Conservation (phyloP, 2,888 invertebrate genomes). For the Macrosiphum euphorbiae region DNA sequence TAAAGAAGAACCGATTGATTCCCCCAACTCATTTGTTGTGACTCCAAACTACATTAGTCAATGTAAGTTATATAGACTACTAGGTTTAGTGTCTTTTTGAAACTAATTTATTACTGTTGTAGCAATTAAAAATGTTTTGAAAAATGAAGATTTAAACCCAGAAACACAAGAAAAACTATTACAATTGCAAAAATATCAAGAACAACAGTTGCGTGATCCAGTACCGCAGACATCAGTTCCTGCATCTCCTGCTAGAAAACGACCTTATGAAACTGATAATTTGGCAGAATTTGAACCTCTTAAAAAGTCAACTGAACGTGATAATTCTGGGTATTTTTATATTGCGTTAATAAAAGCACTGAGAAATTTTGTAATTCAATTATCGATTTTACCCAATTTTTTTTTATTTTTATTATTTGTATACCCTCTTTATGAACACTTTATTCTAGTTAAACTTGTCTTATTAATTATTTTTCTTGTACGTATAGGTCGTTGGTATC, state of each 20-base stretch:
- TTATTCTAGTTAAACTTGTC: not conserved
- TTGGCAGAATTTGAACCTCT: constrained; percentile 44
- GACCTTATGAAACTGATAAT: not conserved
- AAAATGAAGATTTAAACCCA: constrained; percentile 90
- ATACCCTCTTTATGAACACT: not conserved
- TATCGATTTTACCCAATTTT: not conserved
- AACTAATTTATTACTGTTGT: constrained; percentile 69
- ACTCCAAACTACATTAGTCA: constrained; percentile 62
- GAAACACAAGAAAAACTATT: constrained; percentile 93
- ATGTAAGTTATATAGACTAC: constrained; percentile 62
- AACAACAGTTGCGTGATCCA: constrained; percentile 71
- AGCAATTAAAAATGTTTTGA: constrained; percentile 93
- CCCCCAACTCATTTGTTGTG: constrained; percentile 48
- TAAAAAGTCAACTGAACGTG: not conserved
- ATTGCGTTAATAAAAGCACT: not conserved
- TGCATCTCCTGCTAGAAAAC: not conserved
- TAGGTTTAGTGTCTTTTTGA: constrained; percentile 30
- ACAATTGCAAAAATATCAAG: constrained; percentile 88
- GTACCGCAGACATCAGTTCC: not conserved
- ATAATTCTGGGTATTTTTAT: constrained; percentile 50
- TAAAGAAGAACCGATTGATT: constrained; percentile 48
- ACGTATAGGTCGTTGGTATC: constrained; percentile 8
- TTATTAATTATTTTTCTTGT: constrained; percentile 3
- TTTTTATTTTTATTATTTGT: not conserved
- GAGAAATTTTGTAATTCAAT: not conserved